These are phyloP conservation scores for Hypomesus transpacificus DNA, from an alignment of 2,113 vertebrate genomes.

Conservation along the genomic window DNA sequence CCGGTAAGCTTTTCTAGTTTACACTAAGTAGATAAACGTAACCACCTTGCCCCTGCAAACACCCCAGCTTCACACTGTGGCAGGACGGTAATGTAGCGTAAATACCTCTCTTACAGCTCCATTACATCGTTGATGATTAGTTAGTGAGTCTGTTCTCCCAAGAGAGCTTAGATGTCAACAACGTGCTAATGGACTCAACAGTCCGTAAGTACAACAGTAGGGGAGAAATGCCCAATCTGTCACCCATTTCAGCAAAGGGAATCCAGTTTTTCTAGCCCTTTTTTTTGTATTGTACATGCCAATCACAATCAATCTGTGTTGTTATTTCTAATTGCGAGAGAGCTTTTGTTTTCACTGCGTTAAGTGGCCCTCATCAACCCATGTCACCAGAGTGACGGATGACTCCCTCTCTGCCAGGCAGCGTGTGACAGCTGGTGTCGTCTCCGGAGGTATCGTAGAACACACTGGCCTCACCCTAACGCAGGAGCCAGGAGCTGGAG, in stretches of 20 bases:
- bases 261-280: not conserved
- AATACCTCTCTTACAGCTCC: conserved; percentile 16
- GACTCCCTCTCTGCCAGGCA: conserved; percentile 35
- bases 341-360: conserved; percentile 25
- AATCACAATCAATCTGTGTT: conserved; percentile 33
- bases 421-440: conserved; percentile 43
- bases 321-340: conserved; percentile 44
- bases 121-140: conserved; percentile 24
- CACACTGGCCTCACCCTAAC: conserved; percentile 15
- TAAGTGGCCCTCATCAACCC: conserved; percentile 41
- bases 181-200: not conserved
- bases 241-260: not conserved
- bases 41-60: too few relatives aligned
- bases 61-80: not conserved
- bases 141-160: conserved; percentile 21
- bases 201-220: not conserved
- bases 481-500: conserved; percentile 1
- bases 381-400: conserved; percentile 47
- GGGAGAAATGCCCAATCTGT: not conserved
- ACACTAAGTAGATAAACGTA: too few relatives aligned
- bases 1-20: not conserved
- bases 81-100: not conserved
- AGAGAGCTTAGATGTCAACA: conserved; percentile 16
- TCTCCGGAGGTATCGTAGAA: conserved; percentile 9
- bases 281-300: conserved; percentile 15